phyloP scores from a whole-genome alignment of 2,888 invertebrate species.

The Bugula neritina region DNA sequence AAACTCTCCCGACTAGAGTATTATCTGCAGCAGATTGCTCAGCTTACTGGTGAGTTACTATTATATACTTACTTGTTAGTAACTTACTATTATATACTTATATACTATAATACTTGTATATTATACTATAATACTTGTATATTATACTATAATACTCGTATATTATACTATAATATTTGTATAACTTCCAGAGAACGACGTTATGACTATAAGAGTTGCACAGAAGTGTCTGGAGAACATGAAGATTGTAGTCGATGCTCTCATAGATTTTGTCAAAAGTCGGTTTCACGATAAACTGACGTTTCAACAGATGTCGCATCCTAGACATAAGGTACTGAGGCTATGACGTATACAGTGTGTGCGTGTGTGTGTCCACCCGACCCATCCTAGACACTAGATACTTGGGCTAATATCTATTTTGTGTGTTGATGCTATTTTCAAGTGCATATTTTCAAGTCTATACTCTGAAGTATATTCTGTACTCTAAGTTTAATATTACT shows the following conservation, averaged over 20 bases:
- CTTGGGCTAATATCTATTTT: too few species aligned
- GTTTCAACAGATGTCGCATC: neutral
- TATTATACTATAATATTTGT: neutral
- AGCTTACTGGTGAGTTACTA: constrained; percentile 34
- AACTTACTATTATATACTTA: too few species aligned
- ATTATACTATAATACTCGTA: neutral
- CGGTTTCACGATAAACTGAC: constrained; percentile 49
- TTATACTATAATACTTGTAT: neutral
- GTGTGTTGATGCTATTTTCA: too few species aligned
- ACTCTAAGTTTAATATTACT: too few species aligned
- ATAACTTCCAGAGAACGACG: neutral
- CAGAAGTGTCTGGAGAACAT: constrained; percentile 36
- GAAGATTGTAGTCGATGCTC: constrained; percentile 64
- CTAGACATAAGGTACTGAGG: neutral
- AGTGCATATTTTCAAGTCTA: too few species aligned
- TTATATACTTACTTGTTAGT: neutral
- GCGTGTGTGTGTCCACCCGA: too few species aligned
- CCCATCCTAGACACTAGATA: too few species aligned
- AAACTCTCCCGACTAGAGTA: constrained; percentile 70
- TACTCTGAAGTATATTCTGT: too few species aligned
- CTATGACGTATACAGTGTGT: too few species aligned
- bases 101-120: neutral
- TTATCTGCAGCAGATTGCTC: constrained; percentile 76
- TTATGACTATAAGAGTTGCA: neutral
- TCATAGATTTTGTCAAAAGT: constrained; percentile 71